Conservation (phyloP, 2,113 vertebrate species). For the Oplegnathus fasciatus region DNA sequence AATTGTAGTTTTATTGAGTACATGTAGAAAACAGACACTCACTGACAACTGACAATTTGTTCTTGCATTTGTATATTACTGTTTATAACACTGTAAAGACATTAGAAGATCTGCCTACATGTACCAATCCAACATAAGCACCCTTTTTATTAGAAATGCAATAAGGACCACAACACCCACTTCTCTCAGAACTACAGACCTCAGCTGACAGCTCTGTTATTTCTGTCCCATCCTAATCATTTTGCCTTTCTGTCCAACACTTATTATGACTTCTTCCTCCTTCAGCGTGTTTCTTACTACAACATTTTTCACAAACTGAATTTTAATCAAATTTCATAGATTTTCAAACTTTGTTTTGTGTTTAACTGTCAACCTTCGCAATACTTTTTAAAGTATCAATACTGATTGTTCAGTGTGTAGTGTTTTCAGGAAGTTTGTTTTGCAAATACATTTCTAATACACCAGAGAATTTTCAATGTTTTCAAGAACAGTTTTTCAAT, state of each 20-base stretch:
- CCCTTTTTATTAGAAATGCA: background rate
- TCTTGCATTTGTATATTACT: background rate
- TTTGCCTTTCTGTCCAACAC: background rate
- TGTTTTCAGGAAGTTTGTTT: background rate
- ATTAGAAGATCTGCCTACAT: background rate
- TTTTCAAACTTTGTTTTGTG: background rate
- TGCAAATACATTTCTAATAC: background rate
- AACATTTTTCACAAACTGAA: background rate
- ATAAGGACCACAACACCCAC: background rate
- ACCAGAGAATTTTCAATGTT: background rate
- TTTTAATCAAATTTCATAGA: background rate
- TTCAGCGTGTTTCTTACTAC: background rate
- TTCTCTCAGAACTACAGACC: background rate
- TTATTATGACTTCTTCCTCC: background rate
- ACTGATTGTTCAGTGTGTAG: background rate
- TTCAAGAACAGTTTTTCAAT: background rate
- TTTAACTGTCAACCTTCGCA: background rate
- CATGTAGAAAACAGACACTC: background rate
- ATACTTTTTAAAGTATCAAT: background rate
- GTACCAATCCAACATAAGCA: background rate
- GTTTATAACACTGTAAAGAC: background rate
- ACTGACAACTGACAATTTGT: background rate
- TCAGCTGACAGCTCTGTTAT: slow-evolving; percentile 2
- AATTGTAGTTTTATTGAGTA: background rate
- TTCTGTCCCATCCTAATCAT: background rate